phyloP scores from a whole-genome alignment of 2,888 invertebrate species.

The Mellilla xanthometata region DNA sequence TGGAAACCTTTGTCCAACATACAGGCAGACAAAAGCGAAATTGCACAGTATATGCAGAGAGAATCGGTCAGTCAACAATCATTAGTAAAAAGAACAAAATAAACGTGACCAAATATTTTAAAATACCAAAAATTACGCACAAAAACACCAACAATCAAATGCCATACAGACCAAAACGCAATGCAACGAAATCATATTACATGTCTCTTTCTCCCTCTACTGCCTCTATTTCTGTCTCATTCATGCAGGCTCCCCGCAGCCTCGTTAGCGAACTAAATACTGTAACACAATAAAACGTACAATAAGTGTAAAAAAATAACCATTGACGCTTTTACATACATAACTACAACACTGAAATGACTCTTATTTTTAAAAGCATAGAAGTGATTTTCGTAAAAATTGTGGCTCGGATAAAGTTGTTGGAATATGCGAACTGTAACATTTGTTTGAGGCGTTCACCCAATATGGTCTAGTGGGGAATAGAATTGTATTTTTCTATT shows the following conservation, averaged over 20 bases:
- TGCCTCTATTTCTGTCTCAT: slow-evolving; percentile 35
- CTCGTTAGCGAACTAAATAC: slow-evolving; percentile 76
- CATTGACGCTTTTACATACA: slow-evolving; percentile 45
- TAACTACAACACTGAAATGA: slow-evolving; percentile 17
- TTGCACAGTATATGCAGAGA: too few species aligned
- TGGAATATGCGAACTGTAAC: slow-evolving; percentile 49
- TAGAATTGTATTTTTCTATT: slow-evolving; percentile 71
- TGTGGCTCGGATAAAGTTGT: slow-evolving; percentile 24
- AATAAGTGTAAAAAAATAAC: slow-evolving; percentile 72
- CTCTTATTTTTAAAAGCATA: slow-evolving; percentile 25
- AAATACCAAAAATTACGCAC: slow-evolving; percentile 33
- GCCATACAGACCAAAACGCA: slow-evolving; percentile 49
- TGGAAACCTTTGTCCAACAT: too few species aligned
- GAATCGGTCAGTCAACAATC: too few species aligned
- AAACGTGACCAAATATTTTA: too few species aligned
- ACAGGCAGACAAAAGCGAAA: too few species aligned
- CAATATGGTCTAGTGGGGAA: slow-evolving; percentile 69
- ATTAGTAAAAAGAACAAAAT: too few species aligned
- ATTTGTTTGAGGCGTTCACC: slow-evolving; percentile 78
- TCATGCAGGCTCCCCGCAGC: slow-evolving; percentile 60
- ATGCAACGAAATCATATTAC: slow-evolving; percentile 60
- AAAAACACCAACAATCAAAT: slow-evolving; percentile 46
- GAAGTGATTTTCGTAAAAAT: slow-evolving; percentile 29
- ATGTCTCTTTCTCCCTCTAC: slow-evolving; percentile 40
- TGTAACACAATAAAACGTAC: slow-evolving; percentile 72